phyloP scores from a whole-genome alignment of 2,888 invertebrate genomes.

The Cantharis nigra region DNA sequence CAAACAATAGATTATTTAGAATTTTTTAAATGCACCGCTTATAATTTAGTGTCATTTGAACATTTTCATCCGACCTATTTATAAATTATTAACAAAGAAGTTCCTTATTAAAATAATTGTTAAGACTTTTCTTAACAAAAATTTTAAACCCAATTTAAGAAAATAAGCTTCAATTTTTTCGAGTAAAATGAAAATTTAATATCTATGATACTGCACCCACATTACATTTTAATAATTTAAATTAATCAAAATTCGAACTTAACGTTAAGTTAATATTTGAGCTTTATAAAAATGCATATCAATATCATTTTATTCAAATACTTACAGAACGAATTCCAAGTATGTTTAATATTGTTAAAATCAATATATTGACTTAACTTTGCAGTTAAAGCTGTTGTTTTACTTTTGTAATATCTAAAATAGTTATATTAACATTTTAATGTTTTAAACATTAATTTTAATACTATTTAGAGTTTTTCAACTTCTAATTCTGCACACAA shows the following conservation, averaged over 20 bases:
- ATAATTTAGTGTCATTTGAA: not conserved
- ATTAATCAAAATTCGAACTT: too few relatives aligned
- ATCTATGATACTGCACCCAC: not conserved
- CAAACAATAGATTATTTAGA: not conserved
- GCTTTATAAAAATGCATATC: not conserved
- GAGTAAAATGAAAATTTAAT: not conserved
- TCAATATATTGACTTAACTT: not conserved
- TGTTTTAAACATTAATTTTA: not conserved
- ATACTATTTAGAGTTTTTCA: not conserved
- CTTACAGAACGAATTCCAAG: not conserved
- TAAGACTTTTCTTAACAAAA: not conserved
- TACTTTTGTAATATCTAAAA: not conserved
- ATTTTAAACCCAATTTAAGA: not conserved
- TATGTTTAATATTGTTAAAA: not conserved
- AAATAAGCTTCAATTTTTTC: not conserved
- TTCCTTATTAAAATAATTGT: not conserved
- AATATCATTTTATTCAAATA: not conserved
- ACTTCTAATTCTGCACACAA: not conserved
- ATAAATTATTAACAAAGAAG: not conserved
- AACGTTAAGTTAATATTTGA: not conserved
- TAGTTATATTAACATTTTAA: not conserved
- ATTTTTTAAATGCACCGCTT: not conserved
- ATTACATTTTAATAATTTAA: too few relatives aligned
- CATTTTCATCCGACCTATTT: not conserved
- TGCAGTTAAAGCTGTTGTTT: not conserved